Conservation (phyloP, 2,888 invertebrate genomes). For the Palloptera scutellata region DNA sequence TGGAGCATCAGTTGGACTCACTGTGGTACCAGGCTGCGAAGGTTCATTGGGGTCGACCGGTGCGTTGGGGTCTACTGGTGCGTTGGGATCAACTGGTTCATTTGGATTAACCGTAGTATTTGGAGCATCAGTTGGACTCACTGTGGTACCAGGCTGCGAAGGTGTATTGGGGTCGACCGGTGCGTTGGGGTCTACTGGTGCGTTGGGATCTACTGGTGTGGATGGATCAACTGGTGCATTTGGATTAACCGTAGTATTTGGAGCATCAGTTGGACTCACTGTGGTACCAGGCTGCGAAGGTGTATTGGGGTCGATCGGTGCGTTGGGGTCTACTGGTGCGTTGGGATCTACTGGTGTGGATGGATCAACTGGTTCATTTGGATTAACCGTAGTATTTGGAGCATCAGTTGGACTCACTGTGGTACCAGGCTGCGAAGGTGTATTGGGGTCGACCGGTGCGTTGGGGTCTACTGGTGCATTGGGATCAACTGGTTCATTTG, state of each 20-base stretch:
- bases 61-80: constrained; percentile 16
- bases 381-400: constrained; percentile 12
- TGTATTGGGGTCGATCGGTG: constrained; percentile 18
- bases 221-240: constrained; percentile 30
- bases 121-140: constrained; percentile 25
- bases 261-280: constrained; percentile 5
- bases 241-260: constrained; percentile 22
- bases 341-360: constrained; percentile 18
- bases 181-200: constrained; percentile 27
- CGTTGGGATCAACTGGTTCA: constrained; percentile 27
- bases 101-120: constrained; percentile 31
- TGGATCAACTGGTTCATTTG: constrained; percentile 28
- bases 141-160: constrained; percentile 19
- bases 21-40: constrained; percentile 8
- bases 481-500: constrained; percentile 29
- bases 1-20: constrained; percentile 10
- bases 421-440: constrained; percentile 26
- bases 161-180: constrained; percentile 23
- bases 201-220: constrained; percentile 15
- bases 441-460: constrained; percentile 28
- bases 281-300: constrained; percentile 28
- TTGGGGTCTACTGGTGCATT: constrained; percentile 31
- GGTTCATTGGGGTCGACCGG: constrained; percentile 31
- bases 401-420: constrained; percentile 27
- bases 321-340: constrained; percentile 19